phyloP scores from a whole-genome alignment of 2,888 invertebrate species.

The Oegoconia quadripuncta region DNA sequence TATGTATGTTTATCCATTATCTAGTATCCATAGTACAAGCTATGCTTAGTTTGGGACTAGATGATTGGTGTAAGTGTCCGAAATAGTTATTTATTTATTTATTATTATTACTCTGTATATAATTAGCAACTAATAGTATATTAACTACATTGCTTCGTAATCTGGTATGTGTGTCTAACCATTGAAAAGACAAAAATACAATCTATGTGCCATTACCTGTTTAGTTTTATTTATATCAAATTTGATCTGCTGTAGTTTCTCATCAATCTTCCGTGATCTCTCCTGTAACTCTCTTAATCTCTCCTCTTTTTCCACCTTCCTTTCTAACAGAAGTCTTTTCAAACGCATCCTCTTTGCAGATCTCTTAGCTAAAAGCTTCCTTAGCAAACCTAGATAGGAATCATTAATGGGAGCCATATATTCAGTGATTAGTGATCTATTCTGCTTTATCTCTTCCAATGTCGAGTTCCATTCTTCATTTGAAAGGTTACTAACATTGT shows the following conservation, averaged over 20 bases:
- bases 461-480: constrained; percentile 77
- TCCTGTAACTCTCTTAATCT: constrained; percentile 60
- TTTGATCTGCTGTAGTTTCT: constrained; percentile 82
- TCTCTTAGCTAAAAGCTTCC: constrained; percentile 61
- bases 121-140: neutral
- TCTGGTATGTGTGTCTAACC: neutral
- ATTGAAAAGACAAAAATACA: neutral
- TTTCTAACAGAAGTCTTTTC: constrained; percentile 56
- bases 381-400: constrained; percentile 54
- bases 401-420: constrained; percentile 56
- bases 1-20: too few relatives aligned
- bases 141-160: too few relatives aligned
- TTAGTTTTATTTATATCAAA: constrained; percentile 81
- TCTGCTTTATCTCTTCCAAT: constrained; percentile 65
- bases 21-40: too few relatives aligned
- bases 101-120: neutral
- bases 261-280: constrained; percentile 81
- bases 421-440: constrained; percentile 66
- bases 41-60: too few relatives aligned
- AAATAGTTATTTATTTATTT: too few relatives aligned
- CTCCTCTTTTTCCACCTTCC: constrained; percentile 53
- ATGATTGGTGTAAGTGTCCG: too few relatives aligned
- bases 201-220: constrained; percentile 65
- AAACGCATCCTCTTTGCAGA: constrained; percentile 67
- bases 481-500: constrained; percentile 60